Evolutionary conservation across 1,140 invertebrate genomes (phyloP).

Genomic region (Camponotus floridanus): DNA sequence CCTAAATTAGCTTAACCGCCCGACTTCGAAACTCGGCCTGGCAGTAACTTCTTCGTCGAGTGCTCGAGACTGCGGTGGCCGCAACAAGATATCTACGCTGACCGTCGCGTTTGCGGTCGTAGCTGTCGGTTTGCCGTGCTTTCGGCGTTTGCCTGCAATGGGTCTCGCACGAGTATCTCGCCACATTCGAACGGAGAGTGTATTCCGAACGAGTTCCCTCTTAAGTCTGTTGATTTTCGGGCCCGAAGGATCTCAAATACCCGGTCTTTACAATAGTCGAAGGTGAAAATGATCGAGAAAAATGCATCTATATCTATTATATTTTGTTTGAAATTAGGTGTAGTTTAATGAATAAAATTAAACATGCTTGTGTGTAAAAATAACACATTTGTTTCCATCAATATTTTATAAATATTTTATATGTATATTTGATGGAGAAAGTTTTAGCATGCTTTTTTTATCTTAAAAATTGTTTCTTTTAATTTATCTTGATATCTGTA

Average conservation of each 20-base stretch:
- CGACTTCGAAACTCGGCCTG: slow-evolving; percentile 44
- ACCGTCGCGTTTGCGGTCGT: slow-evolving; percentile 66
- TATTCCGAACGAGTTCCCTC: slow-evolving; percentile 30
- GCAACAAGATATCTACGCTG: slow-evolving; percentile 51
- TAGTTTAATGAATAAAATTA: background rate
- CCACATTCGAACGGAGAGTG: background rate
- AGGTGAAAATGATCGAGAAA: background rate
- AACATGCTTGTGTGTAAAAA: background rate
- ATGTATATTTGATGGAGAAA: background rate
- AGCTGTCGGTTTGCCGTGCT: slow-evolving; percentile 45
- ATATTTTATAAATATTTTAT: background rate
- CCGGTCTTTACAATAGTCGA: background rate
- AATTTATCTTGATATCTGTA: no score
- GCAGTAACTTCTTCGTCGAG: slow-evolving; percentile 48
- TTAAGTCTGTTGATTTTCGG: slow-evolving; percentile 55
- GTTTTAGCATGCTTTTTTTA: background rate
- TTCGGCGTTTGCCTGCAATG: slow-evolving; percentile 51
- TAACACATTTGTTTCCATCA: background rate
- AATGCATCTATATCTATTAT: background rate
- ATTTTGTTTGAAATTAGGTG: background rate
- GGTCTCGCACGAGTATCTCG: slow-evolving; percentile 33
- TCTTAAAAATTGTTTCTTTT: slow-evolving; percentile 6
- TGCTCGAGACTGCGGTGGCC: slow-evolving; percentile 35
- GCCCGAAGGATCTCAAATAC: slow-evolving; percentile 25
- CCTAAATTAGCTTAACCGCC: slow-evolving; percentile 58